These are phyloP conservation scores for Drosophila maculinotata DNA, from an alignment of 2,888 invertebrate genomes.

Conservation along the genomic window DNA sequence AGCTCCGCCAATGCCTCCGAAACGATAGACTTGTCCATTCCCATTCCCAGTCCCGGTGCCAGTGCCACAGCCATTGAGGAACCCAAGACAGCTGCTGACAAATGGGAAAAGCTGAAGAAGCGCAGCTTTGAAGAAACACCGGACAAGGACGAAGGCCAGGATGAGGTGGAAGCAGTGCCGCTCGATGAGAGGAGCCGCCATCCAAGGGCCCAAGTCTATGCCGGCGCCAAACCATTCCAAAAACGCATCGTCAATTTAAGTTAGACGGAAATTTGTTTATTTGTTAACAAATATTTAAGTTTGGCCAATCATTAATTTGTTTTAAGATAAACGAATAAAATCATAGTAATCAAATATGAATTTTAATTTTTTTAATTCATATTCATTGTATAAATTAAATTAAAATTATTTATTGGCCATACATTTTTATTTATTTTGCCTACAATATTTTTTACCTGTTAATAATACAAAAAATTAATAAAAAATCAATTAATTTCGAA, in stretches of 20 bases:
- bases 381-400: not conserved
- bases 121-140: slow-evolving; percentile 41
- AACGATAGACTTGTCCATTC: slow-evolving; percentile 58
- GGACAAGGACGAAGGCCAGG: not conserved
- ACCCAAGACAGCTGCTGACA: not conserved
- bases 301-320: slow-evolving; percentile 1
- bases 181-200: not conserved
- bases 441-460: no score
- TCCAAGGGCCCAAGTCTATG: slow-evolving; percentile 27
- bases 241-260: slow-evolving; percentile 55
- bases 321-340: not conserved
- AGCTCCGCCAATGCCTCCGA: slow-evolving; percentile 34
- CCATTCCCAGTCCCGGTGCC: slow-evolving; percentile 13
- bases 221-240: slow-evolving; percentile 58
- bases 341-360: not conserved
- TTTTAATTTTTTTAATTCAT: not conserved
- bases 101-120: slow-evolving; percentile 59
- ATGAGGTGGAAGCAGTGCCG: slow-evolving; percentile 4
- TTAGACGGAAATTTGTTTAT: slow-evolving; percentile 6
- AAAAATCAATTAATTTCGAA: no score
- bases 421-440: not conserved
- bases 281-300: not conserved
- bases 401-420: not conserved
- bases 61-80: not conserved
- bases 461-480: no score